A percentile compares a stretch with the other conserved stretches of the same genome.
Evolutionary conservation across 2,797 vertebrate genomes (phyloP).

Genomic region (Xiphophorus birchmanni): DNA sequence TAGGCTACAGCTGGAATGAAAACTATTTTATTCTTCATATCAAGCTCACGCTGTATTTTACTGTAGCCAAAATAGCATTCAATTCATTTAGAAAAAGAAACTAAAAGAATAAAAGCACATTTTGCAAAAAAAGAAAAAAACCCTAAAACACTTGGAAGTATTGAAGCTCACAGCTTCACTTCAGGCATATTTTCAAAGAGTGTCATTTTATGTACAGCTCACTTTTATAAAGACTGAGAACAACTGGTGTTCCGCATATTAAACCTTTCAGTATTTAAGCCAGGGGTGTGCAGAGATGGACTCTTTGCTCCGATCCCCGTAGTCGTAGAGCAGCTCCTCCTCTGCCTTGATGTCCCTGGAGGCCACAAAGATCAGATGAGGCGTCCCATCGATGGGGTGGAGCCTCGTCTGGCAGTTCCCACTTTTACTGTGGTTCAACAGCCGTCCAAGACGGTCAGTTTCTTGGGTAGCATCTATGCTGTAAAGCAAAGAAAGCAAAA

Average conservation of each 20-base stretch:
- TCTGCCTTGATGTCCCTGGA: constrained; percentile 86
- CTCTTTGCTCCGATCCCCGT: constrained; percentile 92
- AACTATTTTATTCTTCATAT: constrained; percentile 58
- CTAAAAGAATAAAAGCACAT: constrained; percentile 19
- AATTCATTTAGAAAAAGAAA: constrained; percentile 9
- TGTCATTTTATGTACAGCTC: constrained; percentile 14
- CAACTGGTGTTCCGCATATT: constrained; percentile 13
- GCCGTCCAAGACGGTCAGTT: constrained; percentile 86
- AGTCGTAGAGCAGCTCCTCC: constrained; percentile 95
- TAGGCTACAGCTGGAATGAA: constrained; percentile 16
- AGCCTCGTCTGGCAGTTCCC: constrained; percentile 95
- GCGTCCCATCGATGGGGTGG: constrained; percentile 86
- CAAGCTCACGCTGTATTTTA: constrained; percentile 42
- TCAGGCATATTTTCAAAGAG: constrained; percentile 14
- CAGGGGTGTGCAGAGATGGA: constrained; percentile 92
- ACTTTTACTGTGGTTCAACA: constrained; percentile 95
- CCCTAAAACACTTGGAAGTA: constrained; percentile 58
- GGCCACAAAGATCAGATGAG: constrained; percentile 94
- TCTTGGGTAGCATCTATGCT: constrained; percentile 94
- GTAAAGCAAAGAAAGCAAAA: constrained; percentile 17
- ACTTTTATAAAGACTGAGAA: constrained; percentile 1
- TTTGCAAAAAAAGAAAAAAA: constrained; percentile 52
- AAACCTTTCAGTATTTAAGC: constrained; percentile 85
- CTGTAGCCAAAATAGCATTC: constrained; percentile 28
- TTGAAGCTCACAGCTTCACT: constrained; percentile 71